Percentiles rank a stretch among this genome's conserved stretches.
Evolutionary conservation across 2,888 invertebrate species (phyloP).

Genomic region (Lasioglossum morio): DNA sequence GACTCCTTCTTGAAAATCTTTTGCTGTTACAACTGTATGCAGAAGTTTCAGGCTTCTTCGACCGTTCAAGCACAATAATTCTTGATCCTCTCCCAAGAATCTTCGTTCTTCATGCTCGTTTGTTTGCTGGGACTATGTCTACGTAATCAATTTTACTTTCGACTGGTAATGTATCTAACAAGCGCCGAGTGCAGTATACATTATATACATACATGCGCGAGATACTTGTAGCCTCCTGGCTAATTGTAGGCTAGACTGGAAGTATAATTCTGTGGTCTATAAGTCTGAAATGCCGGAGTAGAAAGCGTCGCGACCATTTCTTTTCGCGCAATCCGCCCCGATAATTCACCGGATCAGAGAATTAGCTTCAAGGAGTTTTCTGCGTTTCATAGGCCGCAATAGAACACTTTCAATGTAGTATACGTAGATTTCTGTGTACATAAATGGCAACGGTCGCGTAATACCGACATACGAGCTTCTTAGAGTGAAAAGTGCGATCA

Average conservation of each 20-base stretch:
- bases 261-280: neutral
- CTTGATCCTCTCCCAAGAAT: neutral
- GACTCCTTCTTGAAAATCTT: neutral
- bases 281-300: neutral
- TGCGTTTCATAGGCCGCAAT: constrained; percentile 26
- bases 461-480: neutral
- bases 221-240: neutral
- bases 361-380: constrained; percentile 51
- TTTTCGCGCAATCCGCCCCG: constrained; percentile 39
- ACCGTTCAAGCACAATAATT: neutral
- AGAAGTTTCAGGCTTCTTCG: neutral
- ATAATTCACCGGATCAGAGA: constrained; percentile 58
- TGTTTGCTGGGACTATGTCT: neutral
- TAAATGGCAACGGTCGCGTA: constrained; percentile 1
- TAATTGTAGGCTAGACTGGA: neutral
- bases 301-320: constrained; percentile 38
- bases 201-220: too few relatives aligned
- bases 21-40: neutral
- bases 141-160: too few relatives aligned
- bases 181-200: too few relatives aligned
- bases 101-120: neutral
- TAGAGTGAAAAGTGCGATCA: neutral
- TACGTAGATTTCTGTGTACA: constrained; percentile 5
- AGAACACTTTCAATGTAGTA: neutral
- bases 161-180: too few relatives aligned